These are phyloP conservation scores for Centroberyx gerrardi DNA, from an alignment of 2,797 vertebrate genomes.

Conservation along the genomic window DNA sequence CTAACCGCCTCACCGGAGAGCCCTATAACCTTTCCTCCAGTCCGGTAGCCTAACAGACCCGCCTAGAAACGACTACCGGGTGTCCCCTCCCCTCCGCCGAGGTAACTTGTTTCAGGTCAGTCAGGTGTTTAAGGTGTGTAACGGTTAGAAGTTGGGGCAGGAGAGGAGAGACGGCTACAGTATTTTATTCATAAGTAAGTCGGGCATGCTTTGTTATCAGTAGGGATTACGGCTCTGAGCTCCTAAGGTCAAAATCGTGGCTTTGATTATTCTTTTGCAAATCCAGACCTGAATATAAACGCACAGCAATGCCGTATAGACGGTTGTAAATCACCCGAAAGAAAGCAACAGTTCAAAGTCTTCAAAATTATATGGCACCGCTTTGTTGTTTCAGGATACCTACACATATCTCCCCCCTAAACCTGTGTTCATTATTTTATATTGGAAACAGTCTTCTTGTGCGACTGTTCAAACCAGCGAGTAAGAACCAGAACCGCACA, in stretches of 20 bases:
- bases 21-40: slow-evolving; percentile 61
- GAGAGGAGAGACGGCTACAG: no score
- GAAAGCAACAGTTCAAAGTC: no score
- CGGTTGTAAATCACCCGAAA: neutral
- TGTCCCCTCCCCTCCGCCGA: slow-evolving; percentile 40
- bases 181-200: slow-evolving; percentile 38
- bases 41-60: slow-evolving; percentile 49
- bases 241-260: slow-evolving; percentile 43
- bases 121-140: slow-evolving; percentile 44
- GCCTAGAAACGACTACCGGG: slow-evolving; percentile 68
- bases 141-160: neutral
- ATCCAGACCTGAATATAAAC: slow-evolving; percentile 28
- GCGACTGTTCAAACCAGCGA: no score
- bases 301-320: neutral
- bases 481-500: no score
- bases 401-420: no score
- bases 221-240: slow-evolving; percentile 48
- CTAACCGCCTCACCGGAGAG: slow-evolving; percentile 1
- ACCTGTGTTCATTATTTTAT: no score
- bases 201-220: slow-evolving; percentile 36
- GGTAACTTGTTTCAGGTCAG: slow-evolving; percentile 22
- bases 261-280: slow-evolving; percentile 27
- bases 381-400: no score
- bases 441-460: no score
- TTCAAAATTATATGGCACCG: no score